These are phyloP conservation scores for Anguilla japonica DNA, from an alignment of 2,113 vertebrate species.

Conservation along the genomic window DNA sequence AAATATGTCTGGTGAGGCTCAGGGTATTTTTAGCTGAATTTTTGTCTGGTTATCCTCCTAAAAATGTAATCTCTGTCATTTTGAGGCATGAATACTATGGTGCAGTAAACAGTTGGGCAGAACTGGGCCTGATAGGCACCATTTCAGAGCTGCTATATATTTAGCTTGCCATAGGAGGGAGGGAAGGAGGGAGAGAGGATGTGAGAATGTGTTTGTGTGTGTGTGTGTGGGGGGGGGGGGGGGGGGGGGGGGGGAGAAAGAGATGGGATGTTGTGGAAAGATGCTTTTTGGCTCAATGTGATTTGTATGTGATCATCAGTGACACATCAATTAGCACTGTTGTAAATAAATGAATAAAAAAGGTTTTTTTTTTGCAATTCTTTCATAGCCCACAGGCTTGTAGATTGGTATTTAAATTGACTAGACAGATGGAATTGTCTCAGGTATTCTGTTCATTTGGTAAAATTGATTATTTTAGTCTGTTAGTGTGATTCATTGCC, in stretches of 20 bases:
- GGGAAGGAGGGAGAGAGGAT: no score
- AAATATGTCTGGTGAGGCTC: no score
- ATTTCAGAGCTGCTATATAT: background rate
- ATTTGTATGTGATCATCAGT: background rate
- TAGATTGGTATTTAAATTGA: background rate
- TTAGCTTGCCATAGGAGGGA: no score
- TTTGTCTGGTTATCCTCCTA: background rate
- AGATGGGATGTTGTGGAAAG: background rate
- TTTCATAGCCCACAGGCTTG: background rate
- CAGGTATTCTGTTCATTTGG: no score
- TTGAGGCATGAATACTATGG: background rate
- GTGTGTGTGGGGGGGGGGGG: no score
- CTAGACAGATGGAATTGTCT: background rate
- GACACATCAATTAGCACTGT: background rate
- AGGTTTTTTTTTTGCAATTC: background rate
- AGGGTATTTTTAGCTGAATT: background rate
- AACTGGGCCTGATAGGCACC: background rate
- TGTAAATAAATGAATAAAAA: background rate
- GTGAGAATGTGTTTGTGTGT: no score
- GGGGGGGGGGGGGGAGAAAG: background rate
- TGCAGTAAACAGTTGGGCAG: background rate
- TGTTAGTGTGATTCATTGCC: no score
- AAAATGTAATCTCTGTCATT: background rate
- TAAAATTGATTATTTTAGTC: no score
- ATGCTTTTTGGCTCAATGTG: background rate